Evolutionary conservation across 2,888 invertebrate species (phyloP), one percentile per base, ranked within the genome.

Genomic region (Linnaemya vulpina): DNA sequence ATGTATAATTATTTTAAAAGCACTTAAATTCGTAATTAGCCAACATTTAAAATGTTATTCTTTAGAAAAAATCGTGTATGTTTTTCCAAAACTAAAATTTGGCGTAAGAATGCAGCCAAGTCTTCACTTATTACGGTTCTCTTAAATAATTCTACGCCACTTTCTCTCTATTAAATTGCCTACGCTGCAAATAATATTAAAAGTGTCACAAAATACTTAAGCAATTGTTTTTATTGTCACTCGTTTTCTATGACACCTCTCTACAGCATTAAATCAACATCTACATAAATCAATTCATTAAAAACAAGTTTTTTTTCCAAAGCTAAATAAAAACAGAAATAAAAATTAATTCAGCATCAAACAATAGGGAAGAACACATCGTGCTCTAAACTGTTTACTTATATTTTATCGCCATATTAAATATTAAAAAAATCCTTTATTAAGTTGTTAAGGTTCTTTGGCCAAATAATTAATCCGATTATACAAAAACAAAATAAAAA

Each of bases 211-310:
- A 40, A 55, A 2, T 40, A 10, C n/a, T 43, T 49, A 20, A 53
- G 65, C 77, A 78, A 74, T 38, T 60, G 51, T n/a, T 38, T 46
- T 53, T 22, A 13, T 20, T 46, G 38, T 46, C 22, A 60, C n/a
- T 51, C 25, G 40, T 65, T 67, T 5, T 49, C n/a, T 35, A 0
- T 15, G 20, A 17, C 22, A 67, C 30, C 65, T 10, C 22, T 35
- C 46, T 67, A 15, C 55, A 60, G 38, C 58, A 49, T 22, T 35
- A 67, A 74, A 67, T 67, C 51, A 65, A 38, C n/a, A 65, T 79
- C 7, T 11, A n/a, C n/a, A n/a, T n/a, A 74, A 68, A 38, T 80
- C 78, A 53, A 70, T 63, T 63, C 58, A 63, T n/a, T n/a, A n/a
- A n/a, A 30, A 63, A 63, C 73, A 67, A 53, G 51, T 63, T 40